Evolutionary conservation across 2,113 vertebrate species (phyloP), one percentile per base, ranked within the genome.

Genomic region (Phycodurus eques): DNA sequence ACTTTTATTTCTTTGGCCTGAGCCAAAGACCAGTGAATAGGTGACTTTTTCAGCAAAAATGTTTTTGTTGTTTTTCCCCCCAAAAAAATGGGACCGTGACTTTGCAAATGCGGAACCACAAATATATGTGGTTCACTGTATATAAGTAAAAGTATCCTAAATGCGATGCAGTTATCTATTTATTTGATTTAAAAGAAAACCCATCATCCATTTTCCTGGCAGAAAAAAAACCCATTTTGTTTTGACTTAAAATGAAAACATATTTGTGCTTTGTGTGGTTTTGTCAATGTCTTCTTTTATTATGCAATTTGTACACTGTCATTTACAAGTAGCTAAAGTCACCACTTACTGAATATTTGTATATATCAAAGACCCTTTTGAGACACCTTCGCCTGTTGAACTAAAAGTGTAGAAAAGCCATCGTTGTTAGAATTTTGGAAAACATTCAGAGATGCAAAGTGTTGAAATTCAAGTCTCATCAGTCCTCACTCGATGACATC

Each of bases 221-320:
- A 92, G 91, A 92, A 90, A 91, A 91, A 87, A 86, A 89, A 89
- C 90, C 91, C 92, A 91, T 92, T 93, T 80, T 85, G 90, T 91
- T 90, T 84, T 86, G 80, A 86, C 89, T 83, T 89, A 90, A 91
- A 92, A 77, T 88, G 87, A 90, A 91, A 89, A 92, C 90, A 90
- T 85, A 87, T 89, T 90, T 93, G 92, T 92, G 90, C 92, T 92
- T 88, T 93, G 83, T 92, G 88, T 73, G 88, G 83, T 90, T 88
- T 74, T 85, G 80, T 84, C 81, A 90, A 88, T 83, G 88, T 78
- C 79, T 89, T 88, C 85, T 77, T 80, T 84, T 90, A 90, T 92
- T 69, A 69, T 92, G 92, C 90, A 91, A 61, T 88, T 88, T 91
- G 80, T 92, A 91, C 88, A 91, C 68, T 63, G 57, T 82, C 76